Percentiles rank a stretch among this genome's conserved stretches.
phyloP scores from a whole-genome alignment of 2,888 invertebrate species.

The Bibio marci region DNA sequence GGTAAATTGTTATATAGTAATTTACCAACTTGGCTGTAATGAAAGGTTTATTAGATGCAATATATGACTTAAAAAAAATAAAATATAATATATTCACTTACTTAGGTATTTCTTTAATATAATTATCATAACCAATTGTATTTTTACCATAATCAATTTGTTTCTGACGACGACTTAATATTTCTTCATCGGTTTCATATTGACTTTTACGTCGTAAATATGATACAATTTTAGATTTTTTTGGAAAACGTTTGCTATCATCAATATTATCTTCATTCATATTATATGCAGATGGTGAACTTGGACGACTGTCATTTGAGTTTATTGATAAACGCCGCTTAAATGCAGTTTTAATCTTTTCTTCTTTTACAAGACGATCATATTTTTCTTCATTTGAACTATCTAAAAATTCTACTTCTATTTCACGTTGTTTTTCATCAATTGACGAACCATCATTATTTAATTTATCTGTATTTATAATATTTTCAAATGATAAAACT shows the following conservation, averaged over 20 bases:
- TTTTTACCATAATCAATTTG: conserved; percentile 93
- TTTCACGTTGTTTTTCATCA: conserved; percentile 1
- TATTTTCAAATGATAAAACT: too few species aligned
- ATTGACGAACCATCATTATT: too few species aligned
- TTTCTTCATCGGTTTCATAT: conserved; percentile 50
- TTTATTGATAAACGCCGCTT: conserved; percentile 25
- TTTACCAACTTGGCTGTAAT: too few species aligned
- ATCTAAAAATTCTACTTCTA: conserved; percentile 4
- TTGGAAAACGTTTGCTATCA: not conserved
- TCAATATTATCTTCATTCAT: conserved; percentile 10
- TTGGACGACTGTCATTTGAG: conserved; percentile 18
- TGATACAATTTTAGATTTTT: not conserved
- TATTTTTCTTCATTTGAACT: conserved; percentile 24
- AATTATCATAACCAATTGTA: conserved; percentile 71
- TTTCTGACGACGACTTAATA: conserved; percentile 68
- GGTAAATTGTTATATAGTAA: too few species aligned
- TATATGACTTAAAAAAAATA: too few species aligned
- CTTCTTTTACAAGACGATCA: conserved; percentile 23
- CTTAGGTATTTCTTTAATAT: conserved; percentile 48
- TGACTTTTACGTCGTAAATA: too few species aligned
- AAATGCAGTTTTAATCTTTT: conserved; percentile 27
- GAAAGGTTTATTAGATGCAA: too few species aligned
- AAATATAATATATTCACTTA: conserved; percentile 33
- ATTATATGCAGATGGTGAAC: conserved; percentile 14
- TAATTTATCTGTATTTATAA: too few species aligned